These are phyloP conservation scores for Aphelenchoides avenae DNA, from an alignment of 1,140 invertebrate genomes.

Conservation along the genomic window DNA sequence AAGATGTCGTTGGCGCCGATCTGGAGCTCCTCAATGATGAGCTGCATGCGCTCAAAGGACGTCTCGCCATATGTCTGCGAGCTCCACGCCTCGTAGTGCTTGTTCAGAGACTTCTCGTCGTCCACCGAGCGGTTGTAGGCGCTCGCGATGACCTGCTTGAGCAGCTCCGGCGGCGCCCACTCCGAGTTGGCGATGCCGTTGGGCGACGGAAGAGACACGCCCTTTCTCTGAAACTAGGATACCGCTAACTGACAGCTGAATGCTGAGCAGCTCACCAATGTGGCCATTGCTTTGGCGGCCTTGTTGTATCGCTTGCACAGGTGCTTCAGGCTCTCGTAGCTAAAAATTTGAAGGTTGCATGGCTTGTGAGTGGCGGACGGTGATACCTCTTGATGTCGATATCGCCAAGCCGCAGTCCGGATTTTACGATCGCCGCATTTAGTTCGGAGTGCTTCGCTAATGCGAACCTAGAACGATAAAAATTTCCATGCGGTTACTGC, in stretches of 20 bases:
- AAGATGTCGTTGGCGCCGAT: conserved; percentile 47
- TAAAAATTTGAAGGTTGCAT: no score
- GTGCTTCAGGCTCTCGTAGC: conserved; percentile 14
- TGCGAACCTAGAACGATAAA: conserved; percentile 17
- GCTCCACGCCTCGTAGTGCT: conserved; percentile 58
- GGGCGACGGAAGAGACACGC: not conserved
- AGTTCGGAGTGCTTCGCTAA: no score
- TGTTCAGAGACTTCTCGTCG: conserved; percentile 46
- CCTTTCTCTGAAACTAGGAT: conserved; percentile 23
- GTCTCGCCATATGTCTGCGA: conserved; percentile 58
- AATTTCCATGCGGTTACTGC: conserved; percentile 1
- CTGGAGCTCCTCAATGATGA: conserved; percentile 50
- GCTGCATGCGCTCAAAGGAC: conserved; percentile 44
- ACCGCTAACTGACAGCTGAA: no score
- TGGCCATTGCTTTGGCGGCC: conserved; percentile 3
- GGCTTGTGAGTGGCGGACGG: no score
- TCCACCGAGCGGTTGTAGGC: conserved; percentile 50
- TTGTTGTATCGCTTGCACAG: conserved; percentile 29
- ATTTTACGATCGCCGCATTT: no score
- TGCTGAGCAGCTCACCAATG: no score
- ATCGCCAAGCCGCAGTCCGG: no score
- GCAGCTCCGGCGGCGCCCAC: no score
- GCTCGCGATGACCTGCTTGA: conserved; percentile 28
- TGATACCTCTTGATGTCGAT: no score
- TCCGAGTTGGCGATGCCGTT: conserved; percentile 17